Conservation (phyloP, 2,797 vertebrate genomes). For the Phalloptychus januarius region DNA sequence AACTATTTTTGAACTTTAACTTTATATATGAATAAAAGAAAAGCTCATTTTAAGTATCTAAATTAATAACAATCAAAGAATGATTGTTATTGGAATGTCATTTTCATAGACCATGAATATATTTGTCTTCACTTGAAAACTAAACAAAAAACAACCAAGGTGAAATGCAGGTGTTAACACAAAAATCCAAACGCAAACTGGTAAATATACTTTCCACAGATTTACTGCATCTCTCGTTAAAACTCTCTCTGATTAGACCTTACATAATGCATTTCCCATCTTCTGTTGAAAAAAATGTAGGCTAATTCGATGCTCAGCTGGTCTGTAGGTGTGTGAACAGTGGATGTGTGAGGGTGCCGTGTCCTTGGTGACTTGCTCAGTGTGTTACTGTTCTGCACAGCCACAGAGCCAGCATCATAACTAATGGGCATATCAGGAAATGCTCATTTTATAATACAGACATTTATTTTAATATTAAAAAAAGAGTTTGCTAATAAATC, state of each 20-base stretch:
- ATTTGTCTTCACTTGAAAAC: neutral
- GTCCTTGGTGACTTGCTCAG: neutral
- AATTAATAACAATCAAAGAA: neutral
- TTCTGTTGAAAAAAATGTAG: neutral
- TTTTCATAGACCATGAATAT: neutral
- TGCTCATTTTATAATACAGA: neutral
- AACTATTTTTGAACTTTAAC: neutral
- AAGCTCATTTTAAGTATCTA: neutral
- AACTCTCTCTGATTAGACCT: neutral
- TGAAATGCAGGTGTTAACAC: neutral
- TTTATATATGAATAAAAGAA: neutral
- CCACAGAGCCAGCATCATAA: neutral
- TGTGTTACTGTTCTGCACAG: neutral
- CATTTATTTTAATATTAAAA: neutral
- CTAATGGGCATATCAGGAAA: neutral
- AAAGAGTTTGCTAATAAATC: neutral
- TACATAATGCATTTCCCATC: constrained; percentile 4
- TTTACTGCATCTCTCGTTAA: neutral
- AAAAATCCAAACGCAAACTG: neutral
- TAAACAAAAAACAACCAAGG: neutral
- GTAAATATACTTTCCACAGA: neutral
- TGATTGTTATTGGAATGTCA: no score
- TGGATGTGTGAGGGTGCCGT: constrained; percentile 10
- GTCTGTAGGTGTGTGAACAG: constrained; percentile 24
- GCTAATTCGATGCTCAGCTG: constrained; percentile 23